These are phyloP conservation scores for Brienomyrus longianalis DNA, from an alignment of 2,113 vertebrate genomes.

Conservation along the genomic window DNA sequence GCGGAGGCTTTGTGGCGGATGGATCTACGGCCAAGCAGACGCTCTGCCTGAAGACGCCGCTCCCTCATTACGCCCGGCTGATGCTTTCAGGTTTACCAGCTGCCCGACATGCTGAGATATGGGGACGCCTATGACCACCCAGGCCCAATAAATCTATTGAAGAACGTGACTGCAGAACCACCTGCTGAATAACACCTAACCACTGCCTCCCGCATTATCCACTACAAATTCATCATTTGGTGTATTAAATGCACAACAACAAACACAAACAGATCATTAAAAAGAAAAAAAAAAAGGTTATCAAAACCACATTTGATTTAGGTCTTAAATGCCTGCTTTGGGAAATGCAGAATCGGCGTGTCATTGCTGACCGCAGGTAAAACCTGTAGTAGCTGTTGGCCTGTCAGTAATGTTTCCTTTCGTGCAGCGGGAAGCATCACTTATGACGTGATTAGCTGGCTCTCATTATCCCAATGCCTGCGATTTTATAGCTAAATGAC, in stretches of 20 bases:
- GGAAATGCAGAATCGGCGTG: not conserved
- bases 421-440: not conserved
- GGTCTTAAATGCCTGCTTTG: not conserved
- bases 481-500: not conserved
- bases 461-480: not conserved
- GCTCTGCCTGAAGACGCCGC: not conserved
- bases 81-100: not conserved
- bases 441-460: slow-evolving; percentile 9
- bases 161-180: not conserved
- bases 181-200: not conserved
- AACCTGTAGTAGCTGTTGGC: not conserved
- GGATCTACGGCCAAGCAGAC: not conserved
- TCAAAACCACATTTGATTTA: not conserved
- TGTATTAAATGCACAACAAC: not conserved
- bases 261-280: not conserved
- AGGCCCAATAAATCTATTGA: slow-evolving; percentile 1
- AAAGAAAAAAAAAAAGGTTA: not conserved
- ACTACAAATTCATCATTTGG: not conserved
- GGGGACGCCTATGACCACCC: not conserved
- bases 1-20: not conserved
- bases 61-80: not conserved
- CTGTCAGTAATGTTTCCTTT: slow-evolving; percentile 4
- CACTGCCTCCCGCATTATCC: not conserved
- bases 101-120: no score
- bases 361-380: not conserved